Evolutionary conservation across 2,113 vertebrate genomes (phyloP), one percentile per base, ranked within the genome.

Genomic region (Rhynchomys soricoides): DNA sequence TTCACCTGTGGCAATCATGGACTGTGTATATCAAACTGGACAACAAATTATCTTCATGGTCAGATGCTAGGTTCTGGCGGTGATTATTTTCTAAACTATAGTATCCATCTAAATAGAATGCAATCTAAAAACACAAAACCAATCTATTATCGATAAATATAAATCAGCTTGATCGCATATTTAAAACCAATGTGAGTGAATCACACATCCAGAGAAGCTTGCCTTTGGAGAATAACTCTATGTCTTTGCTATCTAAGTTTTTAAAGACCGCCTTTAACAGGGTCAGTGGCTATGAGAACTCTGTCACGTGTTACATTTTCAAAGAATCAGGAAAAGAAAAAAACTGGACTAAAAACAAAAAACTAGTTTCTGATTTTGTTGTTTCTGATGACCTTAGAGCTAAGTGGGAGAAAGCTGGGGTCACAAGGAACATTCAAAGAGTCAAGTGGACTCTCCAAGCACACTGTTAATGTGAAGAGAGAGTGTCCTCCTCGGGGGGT

Each of bases 71-170:
- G 48, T 85, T 96, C 78, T 83, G 70, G 96, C 29, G 26, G 86
- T 21, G 37, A 88, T 57, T 91, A 55, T 37, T 57, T 95, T 88
- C 92, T 66, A 71, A 95, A 91, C 55, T 88, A 75, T 48, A 79
- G 74, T 93, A 91, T 37, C 71, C 74, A 2, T 89, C 95, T 93
- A 93, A 90, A 92, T 88, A 86, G 96, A 96, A 97, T 66, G 55
- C 55, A 83, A 83, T 73, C 31, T 91, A 85, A 85, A 66, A 82
- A 26, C 50, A 59, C 73, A 52, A 92, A 78, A 86, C 26, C 64
- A 92, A 73, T 82, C n/a, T 89, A 52, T 68, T 68, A 34, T 34
- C 66, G 7, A 68, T 34, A 68, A 29, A 31, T 37, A 34, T 68
- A 34, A 68, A 68, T 70, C 78, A 95, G 68, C 3, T 75, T 66